Conservation (phyloP, 64 coral and sea anemone species). For the Hydrozoanthus tunicans region DNA sequence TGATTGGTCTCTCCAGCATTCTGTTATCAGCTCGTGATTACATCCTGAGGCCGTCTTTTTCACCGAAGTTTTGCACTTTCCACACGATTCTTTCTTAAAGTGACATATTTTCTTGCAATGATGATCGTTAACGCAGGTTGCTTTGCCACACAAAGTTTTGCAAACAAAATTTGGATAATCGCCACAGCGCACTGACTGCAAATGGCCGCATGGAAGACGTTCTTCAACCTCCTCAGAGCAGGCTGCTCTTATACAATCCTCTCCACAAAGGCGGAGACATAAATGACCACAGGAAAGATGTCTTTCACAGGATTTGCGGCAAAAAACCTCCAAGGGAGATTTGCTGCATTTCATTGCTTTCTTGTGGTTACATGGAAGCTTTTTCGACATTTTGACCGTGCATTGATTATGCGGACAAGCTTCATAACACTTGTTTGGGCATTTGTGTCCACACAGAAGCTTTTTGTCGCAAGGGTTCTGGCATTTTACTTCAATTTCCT, state of each 20-base stretch:
- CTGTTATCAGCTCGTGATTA: slow-evolving; percentile 25
- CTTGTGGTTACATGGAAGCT: slow-evolving; percentile 52
- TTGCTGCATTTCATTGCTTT: slow-evolving; percentile 34
- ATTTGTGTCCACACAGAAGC: slow-evolving; percentile 53
- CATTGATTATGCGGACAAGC: slow-evolving; percentile 17
- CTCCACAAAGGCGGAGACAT: slow-evolving; percentile 20
- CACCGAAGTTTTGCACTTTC: background rate
- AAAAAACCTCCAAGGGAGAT: slow-evolving; percentile 1
- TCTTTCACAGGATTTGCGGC: slow-evolving; percentile 47
- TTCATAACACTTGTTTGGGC: slow-evolving; percentile 37
- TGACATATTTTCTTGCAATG: slow-evolving; percentile 29
- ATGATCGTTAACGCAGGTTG: background rate
- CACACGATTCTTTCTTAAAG: slow-evolving; percentile 4
- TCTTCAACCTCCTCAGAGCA: background rate
- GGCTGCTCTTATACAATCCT: background rate
- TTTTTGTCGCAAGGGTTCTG: background rate
- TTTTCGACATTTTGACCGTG: background rate
- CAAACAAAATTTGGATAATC: slow-evolving; percentile 37
- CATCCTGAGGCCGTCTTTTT: background rate
- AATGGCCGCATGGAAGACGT: slow-evolving; percentile 13
- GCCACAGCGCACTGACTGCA: slow-evolving; percentile 35
- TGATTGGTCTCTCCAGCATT: slow-evolving; percentile 30
- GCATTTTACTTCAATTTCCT: slow-evolving; percentile 12
- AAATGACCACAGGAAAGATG: slow-evolving; percentile 54
- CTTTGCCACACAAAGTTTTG: background rate